Base-by-base conservation (phyloP, 2,113 vertebrate genomes). In the Cyphomyrus plagiostoma region DNA sequence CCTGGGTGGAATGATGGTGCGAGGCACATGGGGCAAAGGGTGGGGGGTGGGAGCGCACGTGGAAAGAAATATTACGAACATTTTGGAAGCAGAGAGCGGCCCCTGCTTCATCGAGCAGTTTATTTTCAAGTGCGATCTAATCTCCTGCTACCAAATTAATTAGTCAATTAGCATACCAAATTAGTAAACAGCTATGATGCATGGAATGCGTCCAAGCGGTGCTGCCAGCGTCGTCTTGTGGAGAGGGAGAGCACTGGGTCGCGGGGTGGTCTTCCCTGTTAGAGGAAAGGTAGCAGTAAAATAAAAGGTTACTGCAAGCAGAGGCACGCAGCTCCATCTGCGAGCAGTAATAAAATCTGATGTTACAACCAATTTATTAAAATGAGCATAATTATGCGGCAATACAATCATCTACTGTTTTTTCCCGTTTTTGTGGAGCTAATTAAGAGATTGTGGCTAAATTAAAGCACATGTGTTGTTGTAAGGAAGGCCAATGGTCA, bases 101-200 rank as follows among this genome's bases (percentile, higher is more conserved):
- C 74, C 45, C 82, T 84, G 82, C 45, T 84, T 46, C 7, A 88
- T 23, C 42, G 53, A 58, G 35, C 87, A n/a, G 74, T 49, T 84
- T 49, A 50, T 84, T 88, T 90, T 88, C 62, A 35, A 82, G 74
- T 50, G 82, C 53, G 49, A 90, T 86, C 90, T 90, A 88, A 90
- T 89, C 90, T 89, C 77, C 87, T 83, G 48, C 88, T 89, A 46
- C 90, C 90, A 90, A 89, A 90, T 90, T 85, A 90, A 89, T 90
- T 89, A 90, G 87, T 89, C 62, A 89, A 50, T 90, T 90, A 90
- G 86, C 90, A 90, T 88, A 89, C 26, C 48, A 50, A 89, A 90
- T 89, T 89, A 89, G 87, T 89, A 89, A 90, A 90, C 87, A 83
- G 88, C 88, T 90, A 89, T 85, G 87, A 90, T 89, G 53, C 90